Evolutionary conservation across 2,113 vertebrate genomes (phyloP).

Genomic region (Telmatochromis sp.): DNA sequence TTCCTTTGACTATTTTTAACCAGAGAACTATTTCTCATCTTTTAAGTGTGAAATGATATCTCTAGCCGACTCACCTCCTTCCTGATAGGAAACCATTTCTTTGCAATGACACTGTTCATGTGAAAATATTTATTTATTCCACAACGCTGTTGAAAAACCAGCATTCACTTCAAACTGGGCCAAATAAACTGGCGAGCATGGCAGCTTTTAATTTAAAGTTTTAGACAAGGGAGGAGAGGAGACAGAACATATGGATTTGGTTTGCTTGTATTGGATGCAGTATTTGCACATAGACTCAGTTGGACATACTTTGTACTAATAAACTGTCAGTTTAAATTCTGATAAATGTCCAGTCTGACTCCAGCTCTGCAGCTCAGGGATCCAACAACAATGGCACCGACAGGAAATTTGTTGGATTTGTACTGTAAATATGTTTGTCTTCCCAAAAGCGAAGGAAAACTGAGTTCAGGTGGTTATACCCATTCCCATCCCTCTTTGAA

Average conservation of each 20-base stretch:
- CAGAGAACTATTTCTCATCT: not conserved
- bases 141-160: not conserved
- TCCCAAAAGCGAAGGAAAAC: not conserved
- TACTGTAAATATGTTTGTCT: not conserved
- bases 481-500: not conserved
- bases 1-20: not conserved
- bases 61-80: not conserved
- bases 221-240: not conserved
- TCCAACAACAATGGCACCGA: not conserved
- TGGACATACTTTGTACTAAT: not conserved
- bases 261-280: not conserved
- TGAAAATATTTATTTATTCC: not conserved
- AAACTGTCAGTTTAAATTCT: not conserved
- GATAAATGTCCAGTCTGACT: not conserved
- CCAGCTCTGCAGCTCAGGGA: not conserved
- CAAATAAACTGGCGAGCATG: not conserved
- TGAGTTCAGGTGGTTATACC: not conserved
- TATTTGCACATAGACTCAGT: not conserved
- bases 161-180: not conserved
- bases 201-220: not conserved
- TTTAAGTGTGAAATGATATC: not conserved
- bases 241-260: not conserved
- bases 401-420: not conserved
- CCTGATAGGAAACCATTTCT: not conserved
- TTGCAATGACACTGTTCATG: not conserved